Evolutionary conservation across 2,113 vertebrate genomes (phyloP).

Genomic region (Panthera tigris): DNA sequence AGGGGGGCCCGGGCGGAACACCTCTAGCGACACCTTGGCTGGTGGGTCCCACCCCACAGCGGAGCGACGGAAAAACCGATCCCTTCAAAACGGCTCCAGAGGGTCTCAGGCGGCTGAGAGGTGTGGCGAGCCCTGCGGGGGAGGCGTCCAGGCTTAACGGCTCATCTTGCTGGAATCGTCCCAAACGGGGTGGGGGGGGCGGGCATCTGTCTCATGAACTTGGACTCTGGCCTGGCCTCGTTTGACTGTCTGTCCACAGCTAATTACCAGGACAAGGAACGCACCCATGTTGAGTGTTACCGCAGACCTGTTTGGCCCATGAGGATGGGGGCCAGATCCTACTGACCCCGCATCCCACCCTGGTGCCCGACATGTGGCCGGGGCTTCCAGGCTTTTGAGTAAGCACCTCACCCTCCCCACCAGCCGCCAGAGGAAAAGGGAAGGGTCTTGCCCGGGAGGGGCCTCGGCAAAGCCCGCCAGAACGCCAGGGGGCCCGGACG

Average conservation of each 20-base stretch:
- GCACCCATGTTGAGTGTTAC: fast-evolving
- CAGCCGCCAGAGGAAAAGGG: background rate
- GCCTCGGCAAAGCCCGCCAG: fast-evolving
- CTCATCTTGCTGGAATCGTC: fast-evolving
- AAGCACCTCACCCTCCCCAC: fast-evolving
- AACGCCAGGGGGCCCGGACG: background rate
- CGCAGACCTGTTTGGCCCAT: fast-evolving
- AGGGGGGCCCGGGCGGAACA: fast-evolving
- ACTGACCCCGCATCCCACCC: fast-evolving
- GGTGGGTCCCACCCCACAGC: background rate
- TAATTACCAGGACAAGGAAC: background rate
- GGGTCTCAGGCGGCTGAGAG: fast-evolving
- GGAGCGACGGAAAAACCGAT: fast-evolving
- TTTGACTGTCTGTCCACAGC: background rate
- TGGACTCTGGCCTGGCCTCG: background rate
- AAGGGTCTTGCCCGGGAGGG: background rate
- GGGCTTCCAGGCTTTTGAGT: background rate
- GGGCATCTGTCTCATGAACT: fast-evolving
- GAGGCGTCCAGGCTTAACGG: fast-evolving
- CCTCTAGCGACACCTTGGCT: fast-evolving
- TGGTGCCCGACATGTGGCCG: fast-evolving
- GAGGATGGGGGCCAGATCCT: fast-evolving
- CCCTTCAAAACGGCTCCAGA: fast-evolving
- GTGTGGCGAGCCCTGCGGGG: fast-evolving
- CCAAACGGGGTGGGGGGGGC: background rate